Base-by-base conservation (phyloP, 2,113 vertebrate genomes). In the Himantopus leucocephalus region DNA sequence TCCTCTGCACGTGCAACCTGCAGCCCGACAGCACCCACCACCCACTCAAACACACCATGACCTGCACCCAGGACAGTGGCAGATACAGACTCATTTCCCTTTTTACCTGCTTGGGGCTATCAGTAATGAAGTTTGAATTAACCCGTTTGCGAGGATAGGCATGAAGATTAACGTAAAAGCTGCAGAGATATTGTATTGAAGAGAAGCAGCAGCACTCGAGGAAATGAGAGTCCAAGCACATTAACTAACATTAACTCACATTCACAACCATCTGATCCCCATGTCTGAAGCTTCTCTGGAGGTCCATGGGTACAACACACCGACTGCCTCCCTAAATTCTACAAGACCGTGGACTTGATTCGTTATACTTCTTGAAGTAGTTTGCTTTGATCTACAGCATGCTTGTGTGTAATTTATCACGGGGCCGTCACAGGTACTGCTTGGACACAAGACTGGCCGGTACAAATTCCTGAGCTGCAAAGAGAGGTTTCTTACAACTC, bases 61-160 rank as follows among this genome's bases (percentile, higher is more conserved):
- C n/a, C 55, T 62, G 30, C 59, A 93, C 26, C 22, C 48, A 56
- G 13, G 29, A 71, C 4, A 62, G 6, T 0, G 7, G 34, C 41
- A 32, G 39, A 66, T 12, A 30, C 14, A 14, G 27, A 26, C 7
- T 29, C 8, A 16, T 59, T 16, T 63, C 16, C 21, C 45, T 32
- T 93, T 64, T 58, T 14, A 92, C 71, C 26, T 58, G 24, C 16
- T 86, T 43, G 16, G 50, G 23, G n/a, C 37, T 63, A 30, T 55
- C 34, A 35, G 34, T 24, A 74, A 62, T 18, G 9, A 90, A 84
- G 16, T 64, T 58, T 30, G 37, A 81, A 22, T 45, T 76, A 90
- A 83, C 1, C 3, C 3, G 12, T 14, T 17, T 73, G 32, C 0
- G 0, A 92, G 32, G 22, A 63, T 0, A 64, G 29, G 45, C 24